Conservation (phyloP, 1,140 invertebrate genomes). For the Lasioglossum baleicum region DNA sequence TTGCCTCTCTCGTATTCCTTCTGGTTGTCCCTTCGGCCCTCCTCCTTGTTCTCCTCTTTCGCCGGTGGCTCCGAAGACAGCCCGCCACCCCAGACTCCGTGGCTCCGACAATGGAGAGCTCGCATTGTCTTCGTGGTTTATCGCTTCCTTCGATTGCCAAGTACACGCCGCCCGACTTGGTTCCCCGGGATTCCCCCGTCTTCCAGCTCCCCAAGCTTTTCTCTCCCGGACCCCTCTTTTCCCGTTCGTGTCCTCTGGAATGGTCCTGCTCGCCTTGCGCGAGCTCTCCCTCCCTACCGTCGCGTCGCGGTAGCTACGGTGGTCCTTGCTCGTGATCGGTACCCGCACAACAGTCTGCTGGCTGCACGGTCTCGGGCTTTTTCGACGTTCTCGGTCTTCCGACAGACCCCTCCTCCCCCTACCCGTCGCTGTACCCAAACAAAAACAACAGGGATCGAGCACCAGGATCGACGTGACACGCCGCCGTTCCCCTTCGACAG, state of each 20-base stretch:
- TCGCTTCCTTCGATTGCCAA: constrained; percentile 75
- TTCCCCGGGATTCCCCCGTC: constrained; percentile 31
- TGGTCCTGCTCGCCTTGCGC: too few species aligned
- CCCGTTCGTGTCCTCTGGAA: background rate
- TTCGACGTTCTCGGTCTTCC: constrained; percentile 1
- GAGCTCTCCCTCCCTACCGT: too few species aligned
- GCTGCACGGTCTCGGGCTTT: constrained; percentile 20
- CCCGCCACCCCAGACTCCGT: constrained; percentile 59
- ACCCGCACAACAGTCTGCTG: background rate
- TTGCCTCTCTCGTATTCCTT: constrained; percentile 55
- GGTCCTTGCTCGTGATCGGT: constrained; percentile 45
- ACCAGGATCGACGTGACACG: background rate
- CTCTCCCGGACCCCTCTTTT: background rate
- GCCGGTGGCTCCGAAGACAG: constrained; percentile 43
- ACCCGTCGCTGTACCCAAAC: background rate
- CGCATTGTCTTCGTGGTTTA: constrained; percentile 76
- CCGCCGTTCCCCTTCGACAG: background rate
- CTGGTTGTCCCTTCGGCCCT: constrained; percentile 45
- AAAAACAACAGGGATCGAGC: background rate
- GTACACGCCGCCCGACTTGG: constrained; percentile 63
- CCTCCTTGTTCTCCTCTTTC: constrained; percentile 44
- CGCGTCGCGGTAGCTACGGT: constrained; percentile 16
- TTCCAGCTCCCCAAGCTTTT: constrained; percentile 13
- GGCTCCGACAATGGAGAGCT: constrained; percentile 70
- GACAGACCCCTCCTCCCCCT: background rate